Conservation (phyloP, 2,113 vertebrate species). For the Pristiophorus japonicus region DNA sequence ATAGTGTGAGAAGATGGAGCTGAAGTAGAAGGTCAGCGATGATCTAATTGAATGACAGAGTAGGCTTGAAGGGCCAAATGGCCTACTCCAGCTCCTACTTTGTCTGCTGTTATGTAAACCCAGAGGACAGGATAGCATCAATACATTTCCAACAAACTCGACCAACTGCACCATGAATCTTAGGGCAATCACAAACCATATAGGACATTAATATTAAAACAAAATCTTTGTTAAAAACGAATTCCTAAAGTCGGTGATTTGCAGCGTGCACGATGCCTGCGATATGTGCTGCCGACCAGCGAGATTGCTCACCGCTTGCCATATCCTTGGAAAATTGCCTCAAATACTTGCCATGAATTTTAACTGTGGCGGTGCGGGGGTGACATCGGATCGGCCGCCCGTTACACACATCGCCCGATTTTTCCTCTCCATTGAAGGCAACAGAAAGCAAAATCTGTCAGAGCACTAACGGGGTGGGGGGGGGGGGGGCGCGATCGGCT, state of each 20-base stretch:
- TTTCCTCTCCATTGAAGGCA: neutral
- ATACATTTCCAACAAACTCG: neutral
- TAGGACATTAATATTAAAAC: neutral
- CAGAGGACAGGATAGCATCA: neutral
- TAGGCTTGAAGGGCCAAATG: too few relatives aligned
- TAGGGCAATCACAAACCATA: neutral
- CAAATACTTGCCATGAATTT: neutral
- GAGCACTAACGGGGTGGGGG: too few relatives aligned
- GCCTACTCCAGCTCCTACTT: too few relatives aligned
- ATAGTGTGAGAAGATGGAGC: too few relatives aligned
- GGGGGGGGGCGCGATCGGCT: too few relatives aligned
- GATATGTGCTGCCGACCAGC: neutral
- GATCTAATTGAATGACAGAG: too few relatives aligned
- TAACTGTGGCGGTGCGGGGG: too few relatives aligned
- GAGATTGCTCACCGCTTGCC: neutral
- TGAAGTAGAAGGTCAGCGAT: too few relatives aligned
- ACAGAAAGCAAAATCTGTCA: neutral
- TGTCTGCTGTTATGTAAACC: neutral
- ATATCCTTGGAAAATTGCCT: neutral
- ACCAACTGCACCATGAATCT: neutral
- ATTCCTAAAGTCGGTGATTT: neutral
- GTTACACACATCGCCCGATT: too few relatives aligned
- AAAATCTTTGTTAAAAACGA: neutral
- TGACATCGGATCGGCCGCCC: too few relatives aligned
- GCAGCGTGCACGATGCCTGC: too few relatives aligned